These are phyloP conservation scores for Hipparchia semele DNA, from an alignment of 2,888 invertebrate genomes.

Conservation along the genomic window DNA sequence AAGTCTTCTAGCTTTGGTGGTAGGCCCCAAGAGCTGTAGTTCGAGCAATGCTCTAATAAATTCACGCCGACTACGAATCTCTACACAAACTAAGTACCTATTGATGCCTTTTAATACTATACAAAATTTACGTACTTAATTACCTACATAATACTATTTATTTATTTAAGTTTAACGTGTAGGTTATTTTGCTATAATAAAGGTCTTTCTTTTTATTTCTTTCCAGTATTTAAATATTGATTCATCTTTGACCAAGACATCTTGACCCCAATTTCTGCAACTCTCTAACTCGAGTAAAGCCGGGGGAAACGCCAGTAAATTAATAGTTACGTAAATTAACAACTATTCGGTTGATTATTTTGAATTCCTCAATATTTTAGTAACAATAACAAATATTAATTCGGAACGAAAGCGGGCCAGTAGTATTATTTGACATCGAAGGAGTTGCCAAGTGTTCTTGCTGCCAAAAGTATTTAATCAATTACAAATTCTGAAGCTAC, in stretches of 20 bases:
- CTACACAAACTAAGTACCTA: too few species aligned
- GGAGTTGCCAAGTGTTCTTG: constrained; percentile 1
- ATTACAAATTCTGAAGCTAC: constrained; percentile 5
- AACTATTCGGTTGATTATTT: not conserved
- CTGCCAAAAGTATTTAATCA: constrained; percentile 11
- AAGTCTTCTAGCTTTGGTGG: too few species aligned
- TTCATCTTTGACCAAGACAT: not conserved
- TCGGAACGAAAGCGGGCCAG: not conserved
- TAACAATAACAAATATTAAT: constrained; percentile 1
- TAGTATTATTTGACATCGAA: constrained; percentile 7
- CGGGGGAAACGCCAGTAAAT: not conserved
- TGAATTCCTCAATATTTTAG: not conserved
- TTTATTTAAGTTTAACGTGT: too few species aligned
- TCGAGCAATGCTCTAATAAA: too few species aligned
- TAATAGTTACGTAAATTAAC: not conserved
- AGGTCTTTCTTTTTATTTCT: too few species aligned
- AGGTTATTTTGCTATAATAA: too few species aligned
- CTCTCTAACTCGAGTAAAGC: not conserved
- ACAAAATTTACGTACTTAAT: too few species aligned
- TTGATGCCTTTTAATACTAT: too few species aligned
- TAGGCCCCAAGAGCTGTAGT: too few species aligned
- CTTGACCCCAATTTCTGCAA: not conserved
- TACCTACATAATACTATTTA: too few species aligned
- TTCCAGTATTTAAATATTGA: too few species aligned
- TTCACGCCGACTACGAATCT: too few species aligned